These are phyloP conservation scores for Hypomecis atomaria DNA, from an alignment of 2,888 invertebrate genomes.

Conservation along the genomic window DNA sequence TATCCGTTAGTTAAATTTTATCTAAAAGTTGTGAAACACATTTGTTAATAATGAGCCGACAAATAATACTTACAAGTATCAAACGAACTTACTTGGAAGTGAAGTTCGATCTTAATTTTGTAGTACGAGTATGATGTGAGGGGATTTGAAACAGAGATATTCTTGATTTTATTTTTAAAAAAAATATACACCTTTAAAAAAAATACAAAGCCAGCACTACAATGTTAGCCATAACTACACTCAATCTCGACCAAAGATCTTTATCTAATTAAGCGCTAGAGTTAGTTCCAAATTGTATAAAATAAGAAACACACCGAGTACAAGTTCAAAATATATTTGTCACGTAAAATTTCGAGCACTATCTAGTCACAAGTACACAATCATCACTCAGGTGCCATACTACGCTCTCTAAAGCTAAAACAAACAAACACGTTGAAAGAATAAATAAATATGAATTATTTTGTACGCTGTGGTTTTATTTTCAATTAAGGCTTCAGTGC, in stretches of 20 bases:
- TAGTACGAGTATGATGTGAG: too few species aligned
- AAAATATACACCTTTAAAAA: not conserved
- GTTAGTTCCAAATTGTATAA: constrained; percentile 52
- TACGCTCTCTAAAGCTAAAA: constrained; percentile 56
- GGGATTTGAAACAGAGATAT: too few species aligned
- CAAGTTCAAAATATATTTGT: constrained; percentile 52
- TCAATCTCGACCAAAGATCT: constrained; percentile 78
- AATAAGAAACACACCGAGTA: constrained; percentile 52
- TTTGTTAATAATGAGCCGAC: not conserved
- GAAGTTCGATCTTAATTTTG: too few species aligned
- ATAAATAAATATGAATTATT: constrained; percentile 56
- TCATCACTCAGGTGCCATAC: constrained; percentile 69
- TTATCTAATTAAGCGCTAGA: constrained; percentile 59
- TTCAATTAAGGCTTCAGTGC: constrained; percentile 41
- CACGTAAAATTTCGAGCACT: constrained; percentile 47
- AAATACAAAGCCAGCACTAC: constrained; percentile 30
- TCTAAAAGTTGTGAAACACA: not conserved
- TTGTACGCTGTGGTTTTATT: constrained; percentile 61
- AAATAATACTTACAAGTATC: too few species aligned
- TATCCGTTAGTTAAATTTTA: constrained; percentile 8
- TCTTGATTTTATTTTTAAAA: not conserved
- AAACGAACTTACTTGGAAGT: too few species aligned
- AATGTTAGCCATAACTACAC: constrained; percentile 60
- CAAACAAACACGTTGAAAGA: constrained; percentile 32
- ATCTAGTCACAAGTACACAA: constrained; percentile 70